Base-by-base conservation (phyloP, 2,113 vertebrate species). In the Lota lota region DNA sequence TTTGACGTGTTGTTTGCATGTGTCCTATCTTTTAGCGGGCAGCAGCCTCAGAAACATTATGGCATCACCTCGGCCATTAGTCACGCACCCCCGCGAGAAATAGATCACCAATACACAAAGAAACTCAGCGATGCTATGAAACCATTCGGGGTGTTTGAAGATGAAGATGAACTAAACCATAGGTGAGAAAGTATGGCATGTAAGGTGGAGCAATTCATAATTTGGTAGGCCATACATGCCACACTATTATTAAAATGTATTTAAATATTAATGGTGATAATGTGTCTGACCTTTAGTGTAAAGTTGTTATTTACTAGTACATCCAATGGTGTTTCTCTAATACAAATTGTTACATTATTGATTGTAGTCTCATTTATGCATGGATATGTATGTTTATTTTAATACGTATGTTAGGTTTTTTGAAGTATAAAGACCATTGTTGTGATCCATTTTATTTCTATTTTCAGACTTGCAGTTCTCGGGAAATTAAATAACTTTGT, bases 61-160 rank as follows among this genome's bases (percentile, higher is more conserved):
- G 97, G 97, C 76, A 92, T 99, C 82, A 97, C 97, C 11, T 96
- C 95, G 80, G 94, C 97, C 50, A 95, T 99, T 78, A 98, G 96
- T 82, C 91, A 96, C 73, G 94, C 96, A 61, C 88, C 89, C 85
- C 96, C 97, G 56, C 89, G 90, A 79, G 94, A 95, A 64, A 88
- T 93, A 66, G 97, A 99, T 88, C 88, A 93, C 68, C 78, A 94
- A 82, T 94, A 97, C 70, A 97, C 96, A 47, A 92, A 94, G 79
- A 96, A 94, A 66, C 90, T 99, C 65, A 90, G 94, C 60, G 96
- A 99, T 83, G 93, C 95, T 7, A 95, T 99, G 96, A 95, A 95
- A 81, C 93, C 94, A 28, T 97, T 96, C 87, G 95, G 95, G 22
- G 95, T 98, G 21, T 99, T 99, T 92, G 97, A 99, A 87, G 95